Percentiles rank a stretch among this genome's conserved stretches.
Conservation (phyloP, 2,113 vertebrate genomes). For the Oncorhynchus kisutch region DNA sequence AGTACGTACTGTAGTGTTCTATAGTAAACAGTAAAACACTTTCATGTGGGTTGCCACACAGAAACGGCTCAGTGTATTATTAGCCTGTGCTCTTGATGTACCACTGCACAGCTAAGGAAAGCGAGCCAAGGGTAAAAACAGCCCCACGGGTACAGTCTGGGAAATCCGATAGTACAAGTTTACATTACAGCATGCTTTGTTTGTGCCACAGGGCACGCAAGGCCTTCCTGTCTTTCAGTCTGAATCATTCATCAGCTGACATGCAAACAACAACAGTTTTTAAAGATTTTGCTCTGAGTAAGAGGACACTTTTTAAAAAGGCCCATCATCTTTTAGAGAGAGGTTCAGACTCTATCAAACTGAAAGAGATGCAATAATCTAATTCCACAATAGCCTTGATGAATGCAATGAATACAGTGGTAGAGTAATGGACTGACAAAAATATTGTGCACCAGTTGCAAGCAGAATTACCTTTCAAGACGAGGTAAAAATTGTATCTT, state of each 20-base stretch:
- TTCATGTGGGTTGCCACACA: neutral
- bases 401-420: neutral
- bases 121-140: neutral
- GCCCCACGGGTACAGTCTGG: neutral
- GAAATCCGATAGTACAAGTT: conserved; percentile 2
- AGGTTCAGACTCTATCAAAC: neutral
- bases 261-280: conserved; percentile 5
- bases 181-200: conserved; percentile 7
- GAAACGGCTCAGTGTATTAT: neutral
- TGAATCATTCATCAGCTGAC: conserved; percentile 2
- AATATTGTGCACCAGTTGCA: neutral
- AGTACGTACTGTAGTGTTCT: too few relatives aligned
- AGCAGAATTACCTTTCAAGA: neutral
- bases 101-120: neutral
- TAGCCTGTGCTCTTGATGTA: conserved; percentile 1
- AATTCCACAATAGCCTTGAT: neutral
- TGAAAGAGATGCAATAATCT: neutral
- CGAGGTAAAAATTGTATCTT: neutral
- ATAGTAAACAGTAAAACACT: too few relatives aligned
- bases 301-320: conserved; percentile 1
- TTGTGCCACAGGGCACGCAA: conserved; percentile 7
- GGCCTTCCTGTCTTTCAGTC: neutral
- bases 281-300: conserved; percentile 1
- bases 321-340: neutral
- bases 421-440: neutral